phyloP scores from a whole-genome alignment of 2,113 vertebrate species.

The Serinus canaria region DNA sequence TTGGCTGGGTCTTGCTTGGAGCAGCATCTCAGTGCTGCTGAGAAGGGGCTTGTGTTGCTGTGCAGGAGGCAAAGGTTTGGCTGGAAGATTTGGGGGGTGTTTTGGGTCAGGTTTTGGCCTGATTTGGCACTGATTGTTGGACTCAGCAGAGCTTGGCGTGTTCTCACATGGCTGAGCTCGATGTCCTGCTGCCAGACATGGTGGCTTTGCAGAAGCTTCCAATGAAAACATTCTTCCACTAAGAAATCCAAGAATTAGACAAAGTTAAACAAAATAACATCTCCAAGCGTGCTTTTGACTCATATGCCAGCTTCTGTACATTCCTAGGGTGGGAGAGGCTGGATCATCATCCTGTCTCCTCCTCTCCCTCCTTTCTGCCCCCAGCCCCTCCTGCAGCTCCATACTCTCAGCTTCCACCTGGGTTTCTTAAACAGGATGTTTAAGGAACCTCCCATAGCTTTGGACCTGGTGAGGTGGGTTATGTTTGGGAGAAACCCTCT shows the following conservation, averaged over 20 bases:
- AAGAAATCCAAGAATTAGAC: neutral
- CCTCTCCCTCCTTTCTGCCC: neutral
- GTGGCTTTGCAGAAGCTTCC: neutral
- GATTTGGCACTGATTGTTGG: neutral
- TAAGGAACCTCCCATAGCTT: neutral
- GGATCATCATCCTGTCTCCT: neutral
- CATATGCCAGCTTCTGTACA: neutral
- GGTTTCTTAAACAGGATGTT: neutral
- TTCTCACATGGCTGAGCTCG: neutral
- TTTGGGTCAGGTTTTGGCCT: neutral
- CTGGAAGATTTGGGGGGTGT: fast-evolving
- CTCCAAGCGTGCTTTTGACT: neutral
- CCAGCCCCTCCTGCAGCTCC: neutral
- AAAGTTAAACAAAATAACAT: neutral
- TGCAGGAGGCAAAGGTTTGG: neutral
- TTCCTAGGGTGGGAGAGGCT: neutral
- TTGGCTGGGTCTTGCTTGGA: neutral
- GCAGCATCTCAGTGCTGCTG: neutral
- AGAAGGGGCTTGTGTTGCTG: neutral
- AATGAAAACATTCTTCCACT: neutral
- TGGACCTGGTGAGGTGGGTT: neutral
- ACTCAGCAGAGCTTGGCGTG: fast-evolving
- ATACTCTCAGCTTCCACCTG: neutral
- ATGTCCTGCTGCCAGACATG: neutral
- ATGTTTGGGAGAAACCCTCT: neutral